Evolutionary conservation across 2,888 invertebrate genomes (phyloP).

Genomic region (Troides oblongomaculatus): DNA sequence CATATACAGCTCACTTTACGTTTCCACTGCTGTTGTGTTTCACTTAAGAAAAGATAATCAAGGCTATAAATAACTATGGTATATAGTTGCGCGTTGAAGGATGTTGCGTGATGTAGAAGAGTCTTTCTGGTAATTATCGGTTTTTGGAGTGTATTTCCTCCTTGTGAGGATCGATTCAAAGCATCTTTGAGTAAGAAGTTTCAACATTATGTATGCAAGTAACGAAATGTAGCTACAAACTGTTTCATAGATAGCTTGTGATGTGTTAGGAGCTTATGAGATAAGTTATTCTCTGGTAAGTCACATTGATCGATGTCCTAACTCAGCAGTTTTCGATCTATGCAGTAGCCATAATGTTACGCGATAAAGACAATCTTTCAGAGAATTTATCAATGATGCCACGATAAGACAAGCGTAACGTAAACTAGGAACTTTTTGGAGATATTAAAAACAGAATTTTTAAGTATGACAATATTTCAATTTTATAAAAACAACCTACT

Average conservation of each 20-base stretch:
- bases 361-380: slow-evolving; percentile 47
- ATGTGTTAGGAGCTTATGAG: slow-evolving; percentile 37
- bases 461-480: not conserved
- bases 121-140: no score
- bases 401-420: not conserved
- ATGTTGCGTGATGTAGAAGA: no score
- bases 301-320: slow-evolving; percentile 72
- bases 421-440: not conserved
- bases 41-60: no score
- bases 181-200: not conserved
- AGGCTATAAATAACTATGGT: no score
- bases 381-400: slow-evolving; percentile 42
- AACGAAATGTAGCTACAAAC: slow-evolving; percentile 10
- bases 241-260: slow-evolving; percentile 35
- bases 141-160: not conserved
- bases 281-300: slow-evolving; percentile 54
- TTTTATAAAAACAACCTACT: no score
- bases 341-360: slow-evolving; percentile 54
- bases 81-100: no score
- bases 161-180: slow-evolving; percentile 4
- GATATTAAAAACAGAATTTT: not conserved
- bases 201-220: no score
- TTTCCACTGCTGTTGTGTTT: no score
- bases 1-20: no score
- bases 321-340: slow-evolving; percentile 73